These are phyloP conservation scores for Molossus alvarezi DNA, from an alignment of 2,797 vertebrate genomes.

Conservation along the genomic window DNA sequence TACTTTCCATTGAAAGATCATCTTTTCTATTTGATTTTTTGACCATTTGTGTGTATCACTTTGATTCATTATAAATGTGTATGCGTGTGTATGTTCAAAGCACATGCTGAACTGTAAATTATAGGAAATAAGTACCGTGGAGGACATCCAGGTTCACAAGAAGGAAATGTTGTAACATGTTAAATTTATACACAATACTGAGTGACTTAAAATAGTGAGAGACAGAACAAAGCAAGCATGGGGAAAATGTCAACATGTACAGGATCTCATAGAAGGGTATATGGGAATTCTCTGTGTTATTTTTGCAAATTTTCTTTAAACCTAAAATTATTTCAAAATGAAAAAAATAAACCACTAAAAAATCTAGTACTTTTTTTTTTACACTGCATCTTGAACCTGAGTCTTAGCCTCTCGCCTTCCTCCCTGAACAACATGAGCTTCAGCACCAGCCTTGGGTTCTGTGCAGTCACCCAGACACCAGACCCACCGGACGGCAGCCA, in stretches of 20 bases:
- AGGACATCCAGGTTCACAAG: neutral
- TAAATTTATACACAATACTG: neutral
- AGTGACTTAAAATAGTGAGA: neutral
- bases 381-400: neutral
- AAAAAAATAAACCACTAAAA: neutral
- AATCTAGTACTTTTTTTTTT: neutral
- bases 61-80: neutral
- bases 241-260: neutral
- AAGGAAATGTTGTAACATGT: neutral
- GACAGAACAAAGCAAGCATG: neutral
- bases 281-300: neutral
- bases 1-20: neutral
- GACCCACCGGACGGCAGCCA: neutral
- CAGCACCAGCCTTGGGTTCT: neutral
- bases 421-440: neutral
- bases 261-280: neutral
- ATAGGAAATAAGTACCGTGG: neutral
- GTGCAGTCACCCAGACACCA: neutral
- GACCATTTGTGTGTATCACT: neutral
- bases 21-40: constrained; percentile 14
- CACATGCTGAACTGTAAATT: neutral
- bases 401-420: neutral
- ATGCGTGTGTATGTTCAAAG: neutral
- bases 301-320: constrained; percentile 54
- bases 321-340: constrained; percentile 30